Evolutionary conservation across 2,113 vertebrate species (phyloP), one percentile per base, ranked within the genome.

Genomic region (Thamnaconus septentrionalis): DNA sequence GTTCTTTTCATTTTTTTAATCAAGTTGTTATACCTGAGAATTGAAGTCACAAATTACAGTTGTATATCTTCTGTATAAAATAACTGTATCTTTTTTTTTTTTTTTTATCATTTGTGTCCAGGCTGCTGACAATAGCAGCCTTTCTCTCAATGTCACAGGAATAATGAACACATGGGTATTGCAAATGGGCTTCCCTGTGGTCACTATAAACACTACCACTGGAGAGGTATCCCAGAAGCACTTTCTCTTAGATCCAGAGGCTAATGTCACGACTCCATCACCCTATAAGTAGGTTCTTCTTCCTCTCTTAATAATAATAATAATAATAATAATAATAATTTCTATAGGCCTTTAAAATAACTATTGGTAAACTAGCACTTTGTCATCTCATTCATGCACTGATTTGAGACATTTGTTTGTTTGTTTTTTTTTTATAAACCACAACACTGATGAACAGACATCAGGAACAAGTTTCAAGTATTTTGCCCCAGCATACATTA

Each of bases 101-200:
- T 6, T 52, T 0, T 62, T 9, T 7, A 7, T 41, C 8, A 6
- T 41, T 8, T 7, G 56, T 73, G 41, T 4, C 45, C 52, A 76
- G 64, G 94, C 94, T 56, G 93, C 87, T 0, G 1, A 77, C 0
- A 0, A 6, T 0, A 39, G 0, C 0, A 0, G 0, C 0, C 0
- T 83, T 0, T 0, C 0, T 0, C 87, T 95, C 3, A 0, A 0
- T 0, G 76, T 98, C 39, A 0, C 66, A 0, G 0, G 81, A 0
- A 96, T 98, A 84, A 96, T 98, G 95, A 92, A 96, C 69, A 92
- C 89, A 49, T 98, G 96, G 96, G 94, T 85, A 0, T 91, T 95
- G 69, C 96, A 98, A 85, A 98, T 97, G 95, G 96, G 96, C 65
- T 98, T 94, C 64, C 96, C 96, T 0, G 72, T 96, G 66, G 80